phyloP scores from a whole-genome alignment of 2,888 invertebrate species.

The Pseudoips prasinana region DNA sequence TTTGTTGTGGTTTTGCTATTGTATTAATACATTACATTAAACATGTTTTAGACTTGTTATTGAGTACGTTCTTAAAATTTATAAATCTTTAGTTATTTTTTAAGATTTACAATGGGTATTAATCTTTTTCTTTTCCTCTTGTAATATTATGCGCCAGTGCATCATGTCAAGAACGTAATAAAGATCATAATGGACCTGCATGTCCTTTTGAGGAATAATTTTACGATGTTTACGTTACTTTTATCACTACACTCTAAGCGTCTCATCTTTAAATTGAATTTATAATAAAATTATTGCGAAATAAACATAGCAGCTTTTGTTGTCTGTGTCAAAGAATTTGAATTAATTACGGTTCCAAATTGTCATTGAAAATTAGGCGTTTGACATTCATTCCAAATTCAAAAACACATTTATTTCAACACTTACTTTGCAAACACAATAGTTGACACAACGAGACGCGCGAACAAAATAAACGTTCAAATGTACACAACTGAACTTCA shows the following conservation, averaged over 20 bases:
- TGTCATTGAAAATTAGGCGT: no score
- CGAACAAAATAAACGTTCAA: conserved; percentile 30
- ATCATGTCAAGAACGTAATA: background rate
- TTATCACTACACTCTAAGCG: conserved; percentile 4
- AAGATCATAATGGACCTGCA: background rate
- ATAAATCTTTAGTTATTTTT: no score
- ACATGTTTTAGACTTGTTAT: no score
- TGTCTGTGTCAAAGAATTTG: no score
- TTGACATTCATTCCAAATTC: background rate
- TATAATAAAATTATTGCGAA: no score
- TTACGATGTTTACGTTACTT: conserved; percentile 7
- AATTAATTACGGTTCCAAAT: no score
- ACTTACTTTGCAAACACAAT: conserved; percentile 15
- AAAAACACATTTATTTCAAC: conserved; percentile 18
- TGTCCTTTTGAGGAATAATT: conserved; percentile 1
- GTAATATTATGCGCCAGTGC: background rate
- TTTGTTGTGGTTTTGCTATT: no score
- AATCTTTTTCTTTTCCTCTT: background rate
- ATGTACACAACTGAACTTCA: conserved; percentile 30
- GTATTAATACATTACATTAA: no score
- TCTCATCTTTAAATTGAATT: no score
- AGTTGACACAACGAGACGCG: conserved; percentile 15
- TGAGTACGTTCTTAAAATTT: no score
- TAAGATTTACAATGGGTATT: no score
- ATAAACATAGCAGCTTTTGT: no score